These are phyloP conservation scores for Phoenicopterus ruber DNA, from an alignment of 2,113 vertebrate genomes.

Conservation along the genomic window DNA sequence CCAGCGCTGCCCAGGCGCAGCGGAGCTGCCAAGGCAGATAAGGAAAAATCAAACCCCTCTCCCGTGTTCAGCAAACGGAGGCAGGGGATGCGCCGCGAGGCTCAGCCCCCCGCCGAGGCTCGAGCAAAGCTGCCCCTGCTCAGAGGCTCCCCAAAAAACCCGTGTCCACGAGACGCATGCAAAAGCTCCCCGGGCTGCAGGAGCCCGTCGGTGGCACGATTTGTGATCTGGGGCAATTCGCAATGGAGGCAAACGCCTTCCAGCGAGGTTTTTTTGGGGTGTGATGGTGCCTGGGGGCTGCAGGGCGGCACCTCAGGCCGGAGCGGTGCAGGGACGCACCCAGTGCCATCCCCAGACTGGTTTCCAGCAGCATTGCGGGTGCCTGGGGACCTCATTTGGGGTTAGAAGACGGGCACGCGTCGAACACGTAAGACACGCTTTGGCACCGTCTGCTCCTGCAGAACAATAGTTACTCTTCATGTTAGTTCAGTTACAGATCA, in stretches of 20 bases:
- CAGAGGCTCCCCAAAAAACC: accelerated
- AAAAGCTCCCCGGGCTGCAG: background rate
- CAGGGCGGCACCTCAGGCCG: accelerated
- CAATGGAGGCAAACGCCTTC: background rate
- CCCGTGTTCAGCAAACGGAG: accelerated
- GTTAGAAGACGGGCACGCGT: background rate
- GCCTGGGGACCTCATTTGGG: background rate
- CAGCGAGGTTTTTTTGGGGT: accelerated
- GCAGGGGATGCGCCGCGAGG: accelerated
- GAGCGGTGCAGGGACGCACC: accelerated
- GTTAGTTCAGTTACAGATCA: conserved; percentile 55
- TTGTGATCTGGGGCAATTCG: accelerated
- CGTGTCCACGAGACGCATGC: accelerated
- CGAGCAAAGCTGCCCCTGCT: background rate
- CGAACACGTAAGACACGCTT: background rate
- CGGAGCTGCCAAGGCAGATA: background rate
- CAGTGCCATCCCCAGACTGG: background rate
- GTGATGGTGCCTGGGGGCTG: background rate
- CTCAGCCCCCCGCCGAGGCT: accelerated
- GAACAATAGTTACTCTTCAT: conserved; percentile 16
- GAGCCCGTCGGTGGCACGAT: accelerated
- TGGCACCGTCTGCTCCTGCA: background rate
- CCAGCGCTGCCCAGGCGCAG: accelerated
- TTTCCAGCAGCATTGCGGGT: background rate
- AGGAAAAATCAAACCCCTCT: background rate